These are phyloP conservation scores for Marasmarcha lunaedactyla DNA, from an alignment of 2,888 invertebrate genomes.

Conservation along the genomic window DNA sequence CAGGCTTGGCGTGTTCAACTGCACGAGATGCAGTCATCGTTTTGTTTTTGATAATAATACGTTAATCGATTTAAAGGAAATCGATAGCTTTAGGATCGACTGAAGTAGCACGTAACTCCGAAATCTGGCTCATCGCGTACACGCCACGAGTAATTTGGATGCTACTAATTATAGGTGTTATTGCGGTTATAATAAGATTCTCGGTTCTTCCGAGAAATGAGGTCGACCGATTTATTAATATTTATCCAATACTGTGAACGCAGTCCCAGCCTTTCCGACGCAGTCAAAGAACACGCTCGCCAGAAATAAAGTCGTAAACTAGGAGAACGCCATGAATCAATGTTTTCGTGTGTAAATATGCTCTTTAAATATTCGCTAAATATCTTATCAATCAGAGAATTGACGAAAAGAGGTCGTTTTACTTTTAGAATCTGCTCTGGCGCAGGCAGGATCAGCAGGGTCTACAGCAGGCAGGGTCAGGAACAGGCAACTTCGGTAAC, in stretches of 20 bases:
- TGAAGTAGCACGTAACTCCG: constrained; percentile 44
- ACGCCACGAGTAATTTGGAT: constrained; percentile 61
- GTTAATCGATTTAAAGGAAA: constrained; percentile 27
- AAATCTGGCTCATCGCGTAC: constrained; percentile 45
- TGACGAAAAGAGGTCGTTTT: too few relatives aligned
- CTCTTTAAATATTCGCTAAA: too few relatives aligned
- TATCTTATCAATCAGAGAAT: too few relatives aligned
- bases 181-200: constrained; percentile 71
- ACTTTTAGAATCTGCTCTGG: too few relatives aligned
- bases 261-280: constrained; percentile 61
- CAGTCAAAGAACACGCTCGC: constrained; percentile 65
- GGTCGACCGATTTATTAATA: constrained; percentile 68
- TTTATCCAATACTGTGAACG: constrained; percentile 63
- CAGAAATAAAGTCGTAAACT: constrained; percentile 68
- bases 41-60: constrained; percentile 20
- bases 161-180: constrained; percentile 68
- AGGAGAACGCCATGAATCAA: constrained; percentile 64
- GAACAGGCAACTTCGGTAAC: too few relatives aligned
- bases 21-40: not conserved
- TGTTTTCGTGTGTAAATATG: constrained; percentile 31
- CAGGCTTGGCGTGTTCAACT: not conserved
- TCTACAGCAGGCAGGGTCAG: too few relatives aligned
- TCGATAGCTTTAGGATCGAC: constrained; percentile 35
- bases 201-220: constrained; percentile 68
- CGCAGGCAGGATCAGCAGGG: too few relatives aligned